phyloP scores from a whole-genome alignment of 1,140 invertebrate species.

The Euura saliciscinereae region DNA sequence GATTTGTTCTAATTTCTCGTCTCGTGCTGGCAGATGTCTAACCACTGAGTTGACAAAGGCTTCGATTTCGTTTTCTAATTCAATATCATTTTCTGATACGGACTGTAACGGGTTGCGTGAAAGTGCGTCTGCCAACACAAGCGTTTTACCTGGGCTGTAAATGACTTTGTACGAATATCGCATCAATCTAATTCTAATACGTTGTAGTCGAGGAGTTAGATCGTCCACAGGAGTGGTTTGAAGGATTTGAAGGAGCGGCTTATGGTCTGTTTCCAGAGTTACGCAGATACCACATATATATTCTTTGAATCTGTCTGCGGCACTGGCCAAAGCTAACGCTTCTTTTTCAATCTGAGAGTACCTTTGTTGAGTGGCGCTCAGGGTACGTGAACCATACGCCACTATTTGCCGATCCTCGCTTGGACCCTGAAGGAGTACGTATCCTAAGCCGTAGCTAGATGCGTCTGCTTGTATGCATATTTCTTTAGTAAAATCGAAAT shows the following conservation, averaged over 20 bases:
- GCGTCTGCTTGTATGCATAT: conserved; percentile 13
- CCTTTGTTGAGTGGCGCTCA: conserved; percentile 44
- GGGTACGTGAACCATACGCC: conserved; percentile 40
- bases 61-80: conserved; percentile 23
- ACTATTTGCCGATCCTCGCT: conserved; percentile 3
- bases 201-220: conserved; percentile 44
- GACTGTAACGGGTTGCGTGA: conserved; percentile 26
- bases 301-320: conserved; percentile 42
- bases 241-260: conserved; percentile 31
- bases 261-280: conserved; percentile 40
- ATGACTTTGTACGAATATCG: conserved; percentile 38
- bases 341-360: conserved; percentile 50
- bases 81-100: not conserved
- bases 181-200: conserved; percentile 43
- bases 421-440: conserved; percentile 24
- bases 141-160: conserved; percentile 40
- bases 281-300: conserved; percentile 31
- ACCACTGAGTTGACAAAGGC: conserved; percentile 23
- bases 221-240: conserved; percentile 31
- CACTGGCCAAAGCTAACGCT: conserved; percentile 30
- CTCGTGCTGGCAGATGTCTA: conserved; percentile 19
- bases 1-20: conserved; percentile 26
- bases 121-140: conserved; percentile 42
- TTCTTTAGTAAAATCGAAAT: conserved; percentile 11
- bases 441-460: conserved; percentile 11